Percentiles rank a stretch among this genome's conserved stretches.
Evolutionary conservation across 2,797 vertebrate species (phyloP).

Genomic region (Australoheros facetus): DNA sequence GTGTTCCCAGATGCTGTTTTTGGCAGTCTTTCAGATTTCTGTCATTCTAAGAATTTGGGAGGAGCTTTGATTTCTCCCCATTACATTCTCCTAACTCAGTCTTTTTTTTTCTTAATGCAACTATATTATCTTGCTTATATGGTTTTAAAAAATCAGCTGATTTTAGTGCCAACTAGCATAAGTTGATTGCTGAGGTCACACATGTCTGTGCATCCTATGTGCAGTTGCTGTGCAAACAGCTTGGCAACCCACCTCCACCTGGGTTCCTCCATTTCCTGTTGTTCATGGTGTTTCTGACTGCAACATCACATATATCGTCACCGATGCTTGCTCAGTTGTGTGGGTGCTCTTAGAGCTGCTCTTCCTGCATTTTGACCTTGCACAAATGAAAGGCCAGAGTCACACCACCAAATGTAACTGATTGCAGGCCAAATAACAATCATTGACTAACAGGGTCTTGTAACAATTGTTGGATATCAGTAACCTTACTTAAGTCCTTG

Average conservation of each 20-base stretch:
- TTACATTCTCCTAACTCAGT: background rate
- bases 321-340: background rate
- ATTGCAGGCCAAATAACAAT: background rate
- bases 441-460: background rate
- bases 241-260: accelerated
- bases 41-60: background rate
- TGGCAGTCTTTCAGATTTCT: background rate
- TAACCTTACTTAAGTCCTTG: background rate
- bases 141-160: background rate
- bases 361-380: background rate
- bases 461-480: background rate
- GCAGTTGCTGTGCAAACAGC: background rate
- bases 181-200: background rate
- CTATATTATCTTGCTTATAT: background rate
- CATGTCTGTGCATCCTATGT: background rate
- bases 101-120: background rate
- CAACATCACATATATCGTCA: background rate
- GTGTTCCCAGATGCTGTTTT: background rate
- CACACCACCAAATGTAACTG: background rate
- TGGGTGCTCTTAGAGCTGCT: background rate
- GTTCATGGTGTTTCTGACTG: background rate
- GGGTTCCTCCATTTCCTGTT: background rate
- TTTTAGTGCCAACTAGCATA: background rate
- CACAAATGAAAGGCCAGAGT: background rate
- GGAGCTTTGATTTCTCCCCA: background rate